Evolutionary conservation across 2,888 invertebrate species (phyloP).

Genomic region (Agrypnus murinus): DNA sequence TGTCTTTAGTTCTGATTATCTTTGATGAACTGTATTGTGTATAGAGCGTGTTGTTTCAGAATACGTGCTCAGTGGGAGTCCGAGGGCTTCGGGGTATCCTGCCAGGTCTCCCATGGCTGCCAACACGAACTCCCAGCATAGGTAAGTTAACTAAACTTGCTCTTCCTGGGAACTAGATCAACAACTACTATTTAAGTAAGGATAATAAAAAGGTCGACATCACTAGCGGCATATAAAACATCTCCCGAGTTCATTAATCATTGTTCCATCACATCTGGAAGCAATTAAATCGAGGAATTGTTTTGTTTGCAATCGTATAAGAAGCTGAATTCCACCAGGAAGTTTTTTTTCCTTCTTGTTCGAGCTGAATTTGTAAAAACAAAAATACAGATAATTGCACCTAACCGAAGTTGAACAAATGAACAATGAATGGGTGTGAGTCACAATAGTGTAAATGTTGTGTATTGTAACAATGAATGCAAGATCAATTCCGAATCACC

Average conservation of each 20-base stretch:
- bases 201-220: conserved; percentile 1
- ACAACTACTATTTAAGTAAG: conserved; percentile 8
- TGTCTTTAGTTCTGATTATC: conserved; percentile 57
- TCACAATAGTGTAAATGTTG: conserved; percentile 4
- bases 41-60: conserved; percentile 69
- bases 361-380: conserved; percentile 12
- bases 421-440: conserved; percentile 16
- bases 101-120: conserved; percentile 70
- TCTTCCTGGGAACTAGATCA: conserved; percentile 25
- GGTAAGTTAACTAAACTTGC: conserved; percentile 68
- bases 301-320: conserved; percentile 26
- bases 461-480: conserved; percentile 25
- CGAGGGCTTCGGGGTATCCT: conserved; percentile 72
- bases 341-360: conserved; percentile 8
- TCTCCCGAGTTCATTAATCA: conserved; percentile 46
- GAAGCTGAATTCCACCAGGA: conserved; percentile 11
- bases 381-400: too few relatives aligned
- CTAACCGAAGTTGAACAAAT: too few relatives aligned
- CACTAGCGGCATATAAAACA: conserved; percentile 31
- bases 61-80: conserved; percentile 74
- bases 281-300: conserved; percentile 48
- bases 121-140: conserved; percentile 68
- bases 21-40: conserved; percentile 56
- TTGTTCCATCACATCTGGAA: conserved; percentile 50
- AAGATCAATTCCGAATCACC: conserved; percentile 36